Evolutionary conservation across 2,888 invertebrate genomes (phyloP), one percentile per base, ranked within the genome.

Genomic region (Rhagonycha lutea): DNA sequence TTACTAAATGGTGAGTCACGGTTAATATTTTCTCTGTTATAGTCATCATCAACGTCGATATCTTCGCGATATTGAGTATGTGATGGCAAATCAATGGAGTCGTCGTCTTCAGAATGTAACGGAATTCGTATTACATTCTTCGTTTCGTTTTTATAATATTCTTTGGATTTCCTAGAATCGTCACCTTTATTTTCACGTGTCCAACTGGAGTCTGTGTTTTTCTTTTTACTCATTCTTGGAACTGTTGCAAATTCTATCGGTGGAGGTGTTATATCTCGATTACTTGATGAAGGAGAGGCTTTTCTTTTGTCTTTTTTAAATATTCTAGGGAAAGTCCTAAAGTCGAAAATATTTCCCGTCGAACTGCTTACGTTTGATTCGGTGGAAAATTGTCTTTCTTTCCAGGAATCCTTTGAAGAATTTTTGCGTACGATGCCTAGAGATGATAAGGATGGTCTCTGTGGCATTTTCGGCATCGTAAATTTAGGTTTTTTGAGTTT

Each of bases 241-340:
- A 93, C 90, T 18, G 94, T 92, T 0, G 93, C 92, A 76, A 92
- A 94, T 69, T 92, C 93, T 3, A 90, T 89, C 0, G 92, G 91
- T 1, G 91, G 91, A 32, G 92, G 91, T 1, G 91, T 91, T 76
- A 90, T 90, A 61, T 91, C 91, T 81, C 91, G 89, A 74, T 89
- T 88, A 75, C 89, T 84, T 29, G 91, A 90, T 69, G 90, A 91
- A 23, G 90, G 90, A 8, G 47, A 47, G 4, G 90, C 90, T 81
- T 90, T 90, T 61, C 61, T 89, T 83, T 90, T 90, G 82, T 89
- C 89, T 74, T 85, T 79, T 61, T 82, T 84, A 82, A 93, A 92
- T 80, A 95, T 90, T 81, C 95, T 91, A 0, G 96, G 96, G 85
- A 94, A 95, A 0, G 96, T 95, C 81, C 92, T 92, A 79, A 94